A percentile compares a stretch with the other conserved stretches of the same genome.
Evolutionary conservation across 2,113 vertebrate genomes (phyloP).

Genomic region (Epinephelus fuscoguttatus): DNA sequence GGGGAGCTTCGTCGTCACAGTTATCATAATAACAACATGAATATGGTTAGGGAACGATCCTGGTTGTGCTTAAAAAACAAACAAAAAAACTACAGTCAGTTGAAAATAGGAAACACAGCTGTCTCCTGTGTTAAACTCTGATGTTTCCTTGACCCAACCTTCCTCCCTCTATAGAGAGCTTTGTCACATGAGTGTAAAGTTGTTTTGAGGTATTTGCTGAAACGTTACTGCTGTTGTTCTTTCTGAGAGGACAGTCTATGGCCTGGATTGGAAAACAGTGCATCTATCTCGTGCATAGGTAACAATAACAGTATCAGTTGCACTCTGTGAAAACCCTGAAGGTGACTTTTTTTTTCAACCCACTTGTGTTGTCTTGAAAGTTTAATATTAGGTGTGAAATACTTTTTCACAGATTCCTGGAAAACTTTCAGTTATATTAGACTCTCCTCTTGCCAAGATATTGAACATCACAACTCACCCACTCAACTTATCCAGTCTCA

Average conservation of each 20-base stretch:
- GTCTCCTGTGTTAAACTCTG: neutral
- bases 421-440: slow-evolving; percentile 27
- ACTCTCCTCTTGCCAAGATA: slow-evolving; percentile 30
- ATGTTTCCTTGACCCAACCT: neutral
- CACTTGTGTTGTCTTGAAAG: slow-evolving; percentile 14
- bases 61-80: neutral
- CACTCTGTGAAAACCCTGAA: neutral
- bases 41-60: neutral
- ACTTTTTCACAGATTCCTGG: slow-evolving; percentile 14
- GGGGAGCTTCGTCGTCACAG: neutral
- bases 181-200: neutral
- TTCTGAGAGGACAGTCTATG: neutral
- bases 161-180: neutral
- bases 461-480: slow-evolving; percentile 36
- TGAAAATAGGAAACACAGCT: neutral
- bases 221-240: neutral
- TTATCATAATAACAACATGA: neutral
- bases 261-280: neutral
- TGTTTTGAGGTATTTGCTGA: neutral
- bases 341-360: neutral
- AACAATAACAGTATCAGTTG: neutral
- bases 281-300: neutral
- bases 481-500: slow-evolving; percentile 23
- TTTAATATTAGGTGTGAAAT: slow-evolving; percentile 32
- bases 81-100: neutral